Percentiles rank a stretch among this genome's conserved stretches.
Evolutionary conservation across 2,888 invertebrate genomes (phyloP).

Genomic region (Tetropium fuscum): DNA sequence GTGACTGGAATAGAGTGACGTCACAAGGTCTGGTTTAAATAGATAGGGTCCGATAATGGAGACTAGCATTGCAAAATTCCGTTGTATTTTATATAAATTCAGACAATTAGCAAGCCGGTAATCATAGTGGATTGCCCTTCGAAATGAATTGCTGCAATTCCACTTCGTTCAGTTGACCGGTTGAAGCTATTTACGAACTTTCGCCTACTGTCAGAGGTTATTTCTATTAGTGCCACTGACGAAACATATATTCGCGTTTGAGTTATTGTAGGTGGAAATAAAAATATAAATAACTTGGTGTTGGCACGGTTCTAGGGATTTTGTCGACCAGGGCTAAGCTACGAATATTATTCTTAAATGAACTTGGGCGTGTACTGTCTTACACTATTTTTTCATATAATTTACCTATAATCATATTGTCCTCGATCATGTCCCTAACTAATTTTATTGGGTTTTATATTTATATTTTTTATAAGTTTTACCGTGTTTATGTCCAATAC

Average conservation of each 20-base stretch:
- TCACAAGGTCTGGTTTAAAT: slow-evolving; percentile 45
- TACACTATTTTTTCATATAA: no score
- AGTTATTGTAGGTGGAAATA: slow-evolving; percentile 22
- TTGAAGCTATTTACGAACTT: slow-evolving; percentile 4
- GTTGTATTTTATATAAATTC: slow-evolving; percentile 21
- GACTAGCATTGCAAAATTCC: slow-evolving; percentile 17
- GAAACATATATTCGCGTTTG: slow-evolving; percentile 3
- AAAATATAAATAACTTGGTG: slow-evolving; percentile 22
- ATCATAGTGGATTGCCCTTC: not conserved
- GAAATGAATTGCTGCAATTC: not conserved
- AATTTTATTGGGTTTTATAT: no score
- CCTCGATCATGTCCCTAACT: no score
- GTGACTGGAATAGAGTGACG: slow-evolving; percentile 49
- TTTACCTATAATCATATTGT: no score
- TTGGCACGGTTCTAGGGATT: slow-evolving; percentile 10
- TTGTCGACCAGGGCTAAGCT: no score
- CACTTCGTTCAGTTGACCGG: not conserved
- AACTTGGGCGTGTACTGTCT: no score
- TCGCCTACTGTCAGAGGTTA: not conserved
- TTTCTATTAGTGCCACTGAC: slow-evolving; percentile 20
- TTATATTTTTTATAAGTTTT: no score
- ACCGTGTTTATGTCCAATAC: no score
- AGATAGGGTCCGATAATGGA: slow-evolving; percentile 22
- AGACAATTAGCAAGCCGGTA: slow-evolving; percentile 1
- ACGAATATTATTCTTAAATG: no score